Base-by-base conservation (phyloP, 2,797 vertebrate genomes). In the Aeoliscus strigatus region DNA sequence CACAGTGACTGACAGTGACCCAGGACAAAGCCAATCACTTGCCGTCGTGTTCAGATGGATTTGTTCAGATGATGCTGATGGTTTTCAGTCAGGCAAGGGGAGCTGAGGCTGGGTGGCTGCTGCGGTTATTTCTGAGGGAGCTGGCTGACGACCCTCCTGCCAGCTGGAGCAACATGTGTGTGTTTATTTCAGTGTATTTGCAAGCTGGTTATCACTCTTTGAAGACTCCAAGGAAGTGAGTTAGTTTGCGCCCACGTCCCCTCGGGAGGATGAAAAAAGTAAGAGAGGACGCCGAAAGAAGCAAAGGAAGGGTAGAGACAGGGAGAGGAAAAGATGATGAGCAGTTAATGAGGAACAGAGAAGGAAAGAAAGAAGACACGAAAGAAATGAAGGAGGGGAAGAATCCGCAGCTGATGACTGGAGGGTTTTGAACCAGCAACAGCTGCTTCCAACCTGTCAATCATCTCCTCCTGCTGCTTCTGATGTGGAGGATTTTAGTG, bases 371-470 rank as follows among this genome's bases (percentile, higher is more conserved):
- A 14, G 15, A 21, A 13, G n/a, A 10, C 13, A 39, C 18, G 12
- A 24, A 11, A 23, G 30, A 21, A 9, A 8, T 15, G 14, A 8
- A 11, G 13, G 32, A 29, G 4, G 29, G 55, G 51, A 35, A 57
- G 32, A 49, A 68, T 56, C 61, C 72, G 32, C 80, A 85, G 69
- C 80, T 82, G 79, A 66, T 70, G 60, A 73, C 63, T 49, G 28
- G 69, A 67, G 72, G 75, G 39, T 41, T 44, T 27, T 29, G 12
- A 48, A 66, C 44, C 44, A 62, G 57, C 69, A 51, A 46, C 73
- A 80, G 78, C 73, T 79, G 80, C 57, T 74, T 55, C 66, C 45
- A 9, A 53, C 34, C 55, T 39, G 76, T 75, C 81, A 77, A 71
- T 79, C 77, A 71, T 58, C 37, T 69, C 48, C 34, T 47, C 27